Evolutionary conservation across 2,888 invertebrate genomes (phyloP).

Genomic region (Mythimna impura): DNA sequence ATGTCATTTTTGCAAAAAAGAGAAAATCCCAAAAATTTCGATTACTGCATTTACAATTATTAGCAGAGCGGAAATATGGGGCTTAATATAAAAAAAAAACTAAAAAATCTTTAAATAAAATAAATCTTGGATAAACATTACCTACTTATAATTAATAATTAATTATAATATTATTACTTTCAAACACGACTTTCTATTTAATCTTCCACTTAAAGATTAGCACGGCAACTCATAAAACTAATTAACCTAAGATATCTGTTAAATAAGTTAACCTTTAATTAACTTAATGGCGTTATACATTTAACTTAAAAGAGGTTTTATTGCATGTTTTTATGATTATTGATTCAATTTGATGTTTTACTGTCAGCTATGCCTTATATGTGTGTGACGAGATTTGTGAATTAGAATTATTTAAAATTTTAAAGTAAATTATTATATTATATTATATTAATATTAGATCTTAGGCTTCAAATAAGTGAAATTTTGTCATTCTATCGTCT

Average conservation of each 20-base stretch:
- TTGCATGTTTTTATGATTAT: constrained; percentile 45
- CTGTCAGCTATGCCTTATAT: not conserved
- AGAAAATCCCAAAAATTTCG: too few species aligned
- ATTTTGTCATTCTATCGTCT: not conserved
- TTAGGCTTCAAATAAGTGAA: not conserved
- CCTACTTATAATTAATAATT: too few species aligned
- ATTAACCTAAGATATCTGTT: constrained; percentile 48
- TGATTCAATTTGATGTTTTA: constrained; percentile 35
- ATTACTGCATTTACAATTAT: too few species aligned
- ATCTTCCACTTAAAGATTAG: constrained; percentile 22
- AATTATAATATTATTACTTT: not conserved
- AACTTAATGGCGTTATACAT: constrained; percentile 41
- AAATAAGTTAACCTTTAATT: constrained; percentile 53
- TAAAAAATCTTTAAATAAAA: not conserved
- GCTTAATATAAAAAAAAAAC: too few species aligned
- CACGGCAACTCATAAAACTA: constrained; percentile 43
- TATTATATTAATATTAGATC: too few species aligned
- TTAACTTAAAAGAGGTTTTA: constrained; percentile 50
- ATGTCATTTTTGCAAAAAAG: too few species aligned
- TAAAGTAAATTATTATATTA: too few species aligned
- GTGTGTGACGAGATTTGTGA: not conserved
- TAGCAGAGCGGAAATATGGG: too few species aligned
- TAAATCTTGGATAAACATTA: not conserved
- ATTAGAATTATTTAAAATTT: not conserved
- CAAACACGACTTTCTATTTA: not conserved